Evolutionary conservation across 2,888 invertebrate species (phyloP).

Genomic region (Ecliptopera silaceata): DNA sequence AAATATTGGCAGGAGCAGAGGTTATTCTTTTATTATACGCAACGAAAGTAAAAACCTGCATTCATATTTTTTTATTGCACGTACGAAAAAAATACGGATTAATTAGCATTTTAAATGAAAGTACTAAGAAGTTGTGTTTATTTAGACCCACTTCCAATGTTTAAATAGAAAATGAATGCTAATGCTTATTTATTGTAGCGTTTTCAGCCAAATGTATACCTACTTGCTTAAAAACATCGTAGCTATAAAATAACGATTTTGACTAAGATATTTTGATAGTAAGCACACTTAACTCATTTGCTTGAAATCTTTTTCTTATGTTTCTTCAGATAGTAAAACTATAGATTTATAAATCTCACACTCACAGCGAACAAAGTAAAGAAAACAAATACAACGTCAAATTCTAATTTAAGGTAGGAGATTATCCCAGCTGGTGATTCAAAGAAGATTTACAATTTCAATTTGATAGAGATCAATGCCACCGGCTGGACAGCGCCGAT

Average conservation of each 20-base stretch:
- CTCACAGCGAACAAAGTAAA: conserved; percentile 23
- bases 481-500: conserved; percentile 56
- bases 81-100: too few species aligned
- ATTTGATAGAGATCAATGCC: conserved; percentile 59
- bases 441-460: conserved; percentile 56
- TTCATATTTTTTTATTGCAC: background rate
- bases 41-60: conserved; percentile 20
- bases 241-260: too few species aligned
- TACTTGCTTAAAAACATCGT: too few species aligned
- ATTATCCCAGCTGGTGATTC: conserved; percentile 46
- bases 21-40: conserved; percentile 33
- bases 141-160: too few species aligned
- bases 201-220: too few species aligned
- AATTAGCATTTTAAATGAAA: too few species aligned
- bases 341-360: conserved; percentile 15
- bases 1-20: conserved; percentile 46
- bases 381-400: conserved; percentile 37
- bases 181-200: too few species aligned
- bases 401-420: conserved; percentile 33
- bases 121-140: too few species aligned
- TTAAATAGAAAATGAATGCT: too few species aligned
- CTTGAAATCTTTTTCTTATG: too few species aligned
- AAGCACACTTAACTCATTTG: too few species aligned
- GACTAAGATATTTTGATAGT: too few species aligned
- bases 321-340: conserved; percentile 5